Evolutionary conservation across 2,888 invertebrate genomes (phyloP), one percentile per base, ranked within the genome.

Genomic region (Rhagonycha fulva): DNA sequence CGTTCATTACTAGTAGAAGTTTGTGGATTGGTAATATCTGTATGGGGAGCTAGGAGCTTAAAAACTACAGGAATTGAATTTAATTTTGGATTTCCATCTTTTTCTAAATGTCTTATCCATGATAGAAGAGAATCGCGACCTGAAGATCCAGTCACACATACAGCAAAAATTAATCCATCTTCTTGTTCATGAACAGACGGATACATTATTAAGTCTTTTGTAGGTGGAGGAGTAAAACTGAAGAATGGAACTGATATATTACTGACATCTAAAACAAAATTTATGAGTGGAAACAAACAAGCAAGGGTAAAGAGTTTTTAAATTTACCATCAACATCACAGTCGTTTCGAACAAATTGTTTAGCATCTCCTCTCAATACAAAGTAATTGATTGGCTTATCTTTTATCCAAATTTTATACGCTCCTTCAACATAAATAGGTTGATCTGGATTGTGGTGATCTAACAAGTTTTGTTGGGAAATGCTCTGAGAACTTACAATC

Each of bases 61-160:
- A 98, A 98, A 76, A 98, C 91, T 63, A 98, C 92, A n/a, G 96
- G 95, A 82, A 96, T 91, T 78, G 90, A 89, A 70, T 91, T 90
- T 76, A 98, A 87, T 10, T 89, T 86, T 0, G 96, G 94, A 88
- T 96, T 96, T 0, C 91, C 92, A 84, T 93, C 89, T 75, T 90
- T 91, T 87, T 97, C 95, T 80, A 97, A 86, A 83, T 94, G 90
- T 71, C 96, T 91, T 84, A 98, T 93, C 97, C 95, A 98, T 0
- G 97, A 96, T n/a, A 98, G 87, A 9, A 98, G 88, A 0, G 98
- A 98, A 88, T 98, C 97, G 87, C 96, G 93, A 75, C 94, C 94
- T 14, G 96, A 95, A 10, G 95, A 94, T 70, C 98, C 98, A 75
- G 98, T 98, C 26, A 96, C 96, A 88, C 97, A 97, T 70, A 97